phyloP scores from a whole-genome alignment of 2,888 invertebrate genomes.

The Cheilosia scutellata region DNA sequence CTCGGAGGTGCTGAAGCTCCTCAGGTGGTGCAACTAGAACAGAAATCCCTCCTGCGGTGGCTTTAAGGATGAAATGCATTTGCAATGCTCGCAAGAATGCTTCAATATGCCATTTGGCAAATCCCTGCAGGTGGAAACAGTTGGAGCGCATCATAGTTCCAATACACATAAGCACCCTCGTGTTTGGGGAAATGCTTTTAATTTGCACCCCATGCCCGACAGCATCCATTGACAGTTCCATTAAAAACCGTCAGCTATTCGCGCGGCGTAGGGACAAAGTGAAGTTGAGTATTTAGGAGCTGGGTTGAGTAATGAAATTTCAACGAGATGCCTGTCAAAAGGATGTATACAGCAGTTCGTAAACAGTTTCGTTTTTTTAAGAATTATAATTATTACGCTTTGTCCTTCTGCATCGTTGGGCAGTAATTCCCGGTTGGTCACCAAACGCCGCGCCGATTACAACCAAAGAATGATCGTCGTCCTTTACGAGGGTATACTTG shows the following conservation, averaged over 20 bases:
- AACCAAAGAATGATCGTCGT: neutral
- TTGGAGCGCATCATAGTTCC: slow-evolving; percentile 40
- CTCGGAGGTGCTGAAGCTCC: slow-evolving; percentile 3
- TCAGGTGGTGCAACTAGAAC: slow-evolving; percentile 32
- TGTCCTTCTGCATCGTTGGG: slow-evolving; percentile 27
- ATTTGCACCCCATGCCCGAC: slow-evolving; percentile 15
- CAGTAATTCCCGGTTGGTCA: slow-evolving; percentile 28
- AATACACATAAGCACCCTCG: slow-evolving; percentile 10
- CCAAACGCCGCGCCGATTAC: slow-evolving; percentile 13
- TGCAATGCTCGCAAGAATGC: slow-evolving; percentile 14
- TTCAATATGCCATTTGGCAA: slow-evolving; percentile 50
- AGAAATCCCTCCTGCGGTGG: slow-evolving; percentile 11
- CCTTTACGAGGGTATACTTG: neutral
- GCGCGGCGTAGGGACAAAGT: neutral
- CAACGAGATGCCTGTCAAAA: neutral
- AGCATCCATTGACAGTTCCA: slow-evolving; percentile 46
- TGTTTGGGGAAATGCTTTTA: slow-evolving; percentile 52
- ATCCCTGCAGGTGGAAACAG: slow-evolving; percentile 34
- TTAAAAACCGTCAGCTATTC: slow-evolving; percentile 35
- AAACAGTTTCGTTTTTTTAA: neutral
- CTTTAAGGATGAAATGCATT: slow-evolving; percentile 45
- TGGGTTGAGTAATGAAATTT: neutral
- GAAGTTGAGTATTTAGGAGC: neutral
- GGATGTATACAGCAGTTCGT: slow-evolving; percentile 6
- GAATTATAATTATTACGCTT: slow-evolving; percentile 8